phyloP scores from a whole-genome alignment of 2,888 invertebrate genomes.

The Tetragonula carbonaria region DNA sequence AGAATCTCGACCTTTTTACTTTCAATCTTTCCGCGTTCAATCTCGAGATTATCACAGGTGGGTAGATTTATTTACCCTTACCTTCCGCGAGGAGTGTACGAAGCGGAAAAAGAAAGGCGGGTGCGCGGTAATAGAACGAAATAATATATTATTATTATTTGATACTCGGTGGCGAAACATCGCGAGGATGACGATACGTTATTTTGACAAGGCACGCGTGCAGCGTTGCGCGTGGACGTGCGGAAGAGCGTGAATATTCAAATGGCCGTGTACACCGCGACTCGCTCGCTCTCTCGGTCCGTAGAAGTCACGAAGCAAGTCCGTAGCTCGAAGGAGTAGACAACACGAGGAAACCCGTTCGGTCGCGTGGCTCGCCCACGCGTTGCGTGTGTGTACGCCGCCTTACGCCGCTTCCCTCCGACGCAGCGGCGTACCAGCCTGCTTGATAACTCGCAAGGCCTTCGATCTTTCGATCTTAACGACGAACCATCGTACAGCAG shows the following conservation, averaged over 20 bases:
- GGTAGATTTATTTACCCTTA: neutral
- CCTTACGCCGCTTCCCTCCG: conserved; percentile 48
- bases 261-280: conserved; percentile 45
- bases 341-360: conserved; percentile 78
- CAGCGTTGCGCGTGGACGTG: conserved; percentile 46
- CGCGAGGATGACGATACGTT: conserved; percentile 22
- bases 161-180: neutral
- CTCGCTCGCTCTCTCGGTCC: conserved; percentile 44
- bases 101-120: no score
- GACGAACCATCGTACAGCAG: conserved; percentile 59
- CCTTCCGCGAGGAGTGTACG: no score
- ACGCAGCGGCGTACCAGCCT: neutral
- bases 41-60: neutral
- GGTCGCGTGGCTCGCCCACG: conserved; percentile 84
- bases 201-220: conserved; percentile 57
- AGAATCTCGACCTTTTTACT: neutral
- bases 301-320: conserved; percentile 66
- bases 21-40: neutral
- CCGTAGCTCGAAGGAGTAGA: conserved; percentile 57
- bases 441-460: conserved; percentile 56
- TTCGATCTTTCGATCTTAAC: conserved; percentile 68
- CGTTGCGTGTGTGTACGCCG: conserved; percentile 73
- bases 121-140: no score
- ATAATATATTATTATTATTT: neutral
- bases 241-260: conserved; percentile 67